Evolutionary conservation across 2,888 invertebrate genomes (phyloP), one percentile per base, ranked within the genome.

Genomic region (Trypoxylon attenuatum): DNA sequence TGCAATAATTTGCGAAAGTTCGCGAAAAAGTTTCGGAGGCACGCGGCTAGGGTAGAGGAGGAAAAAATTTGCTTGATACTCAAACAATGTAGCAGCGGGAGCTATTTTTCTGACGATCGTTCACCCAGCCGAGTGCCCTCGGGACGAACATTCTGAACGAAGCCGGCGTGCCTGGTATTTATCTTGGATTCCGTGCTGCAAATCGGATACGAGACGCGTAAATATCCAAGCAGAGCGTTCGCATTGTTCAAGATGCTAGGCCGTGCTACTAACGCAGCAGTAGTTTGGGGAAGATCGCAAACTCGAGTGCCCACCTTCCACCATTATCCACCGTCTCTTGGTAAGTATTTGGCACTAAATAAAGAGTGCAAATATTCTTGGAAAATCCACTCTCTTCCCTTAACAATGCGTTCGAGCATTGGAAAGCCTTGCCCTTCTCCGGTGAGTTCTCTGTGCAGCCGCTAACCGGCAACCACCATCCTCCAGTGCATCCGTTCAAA

Each of bases 311-410:
- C 33, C 33, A 13, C 10, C 64, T 61, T 67, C 63, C n/a, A 57
- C 73, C 69, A 69, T 75, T 78, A 73, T 75, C 71, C 75, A 64
- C 68, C 71, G 72, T 77, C 76, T 75, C 72, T 55, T 38, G 45
- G 57, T 65, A 63, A 73, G 69, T 74, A 73, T n/a, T n/a, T n/a
- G 73, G 72, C 59, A 58, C 72, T 68, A 71, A 76, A 79, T 79
- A 78, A 80, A 79, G 76, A 77, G 76, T 67, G 65, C 76, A 80
- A 81, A 79, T 77, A 73, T 77, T 79, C 80, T 67, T 72, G 59
- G 75, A 73, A 76, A 80, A 77, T 78, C 74, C 76, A 70, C 71
- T 62, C 69, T 70, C 60, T 68, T 39, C 45, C 60, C 8, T 27
- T n/a, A 21, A 27, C 45, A 27, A 38, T 27, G 39, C 45, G 23